Percentiles rank a stretch among this genome's conserved stretches.
phyloP scores from a whole-genome alignment of 2,888 invertebrate species.

The Eupithecia subfuscata region DNA sequence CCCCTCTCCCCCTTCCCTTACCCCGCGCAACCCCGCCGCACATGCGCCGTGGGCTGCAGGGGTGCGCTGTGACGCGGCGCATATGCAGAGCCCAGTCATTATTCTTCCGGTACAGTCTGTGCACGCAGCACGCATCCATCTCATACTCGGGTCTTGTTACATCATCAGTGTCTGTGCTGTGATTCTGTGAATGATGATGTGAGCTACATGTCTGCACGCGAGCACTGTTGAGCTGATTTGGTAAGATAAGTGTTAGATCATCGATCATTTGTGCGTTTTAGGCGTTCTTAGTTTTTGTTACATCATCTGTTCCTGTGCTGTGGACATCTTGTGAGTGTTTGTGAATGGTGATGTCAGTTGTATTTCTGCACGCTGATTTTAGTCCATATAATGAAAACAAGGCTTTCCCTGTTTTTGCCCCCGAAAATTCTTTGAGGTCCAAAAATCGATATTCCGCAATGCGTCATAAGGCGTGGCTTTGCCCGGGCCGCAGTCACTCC shows the following conservation, averaged over 20 bases:
- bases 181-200: background rate
- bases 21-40: background rate
- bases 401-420: too few species aligned
- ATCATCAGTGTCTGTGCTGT: background rate
- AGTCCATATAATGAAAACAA: too few species aligned
- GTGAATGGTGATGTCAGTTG: too few species aligned
- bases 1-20: background rate
- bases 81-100: background rate
- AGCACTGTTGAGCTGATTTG: background rate
- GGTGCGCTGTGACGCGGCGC: background rate
- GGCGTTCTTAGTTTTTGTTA: too few species aligned
- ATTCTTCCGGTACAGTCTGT: background rate
- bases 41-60: background rate
- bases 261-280: too few species aligned
- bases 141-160: background rate
- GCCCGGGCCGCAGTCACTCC: background rate
- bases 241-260: background rate
- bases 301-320: too few species aligned
- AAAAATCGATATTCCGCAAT: background rate
- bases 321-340: too few species aligned
- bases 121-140: background rate
- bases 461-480: background rate
- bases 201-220: background rate
- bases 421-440: too few species aligned
- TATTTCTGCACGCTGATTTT: too few species aligned